Conservation (phyloP, 2,888 invertebrate species). For the Candidula unifasciata region DNA sequence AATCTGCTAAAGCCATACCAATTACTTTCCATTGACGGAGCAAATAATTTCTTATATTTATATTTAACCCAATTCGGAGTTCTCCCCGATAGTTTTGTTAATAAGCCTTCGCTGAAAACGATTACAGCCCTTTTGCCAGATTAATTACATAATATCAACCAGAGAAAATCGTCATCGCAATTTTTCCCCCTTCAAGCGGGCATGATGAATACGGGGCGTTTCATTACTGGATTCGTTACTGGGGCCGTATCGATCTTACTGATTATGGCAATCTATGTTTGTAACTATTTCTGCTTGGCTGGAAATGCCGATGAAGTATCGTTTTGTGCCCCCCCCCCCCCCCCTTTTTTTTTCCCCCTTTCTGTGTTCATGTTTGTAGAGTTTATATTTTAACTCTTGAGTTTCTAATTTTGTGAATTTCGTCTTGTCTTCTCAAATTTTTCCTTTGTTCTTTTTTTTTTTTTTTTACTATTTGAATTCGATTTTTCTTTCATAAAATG, state of each 20-base stretch:
- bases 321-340: background rate
- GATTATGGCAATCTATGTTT: constrained; percentile 25
- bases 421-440: background rate
- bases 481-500: background rate
- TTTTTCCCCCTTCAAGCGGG: background rate
- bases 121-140: constrained; percentile 25
- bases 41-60: constrained; percentile 17
- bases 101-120: constrained; percentile 10
- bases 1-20: background rate
- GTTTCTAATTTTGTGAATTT: background rate
- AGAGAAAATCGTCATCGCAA: constrained; percentile 26
- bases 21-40: constrained; percentile 18
- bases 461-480: too few species aligned
- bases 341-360: background rate
- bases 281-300: constrained; percentile 19
- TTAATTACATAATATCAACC: constrained; percentile 43
- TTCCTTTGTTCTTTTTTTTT: background rate
- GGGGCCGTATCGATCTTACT: background rate
- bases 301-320: background rate
- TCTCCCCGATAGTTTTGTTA: constrained; percentile 22
- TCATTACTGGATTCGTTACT: constrained; percentile 31
- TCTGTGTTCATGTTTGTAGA: background rate
- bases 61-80: background rate
- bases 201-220: constrained; percentile 24
- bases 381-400: background rate